A percentile compares a stretch with the other conserved stretches of the same genome.
These are phyloP conservation scores for Mesembrinibis cayennensis DNA, from an alignment of 2,113 vertebrate genomes.

Conservation along the genomic window DNA sequence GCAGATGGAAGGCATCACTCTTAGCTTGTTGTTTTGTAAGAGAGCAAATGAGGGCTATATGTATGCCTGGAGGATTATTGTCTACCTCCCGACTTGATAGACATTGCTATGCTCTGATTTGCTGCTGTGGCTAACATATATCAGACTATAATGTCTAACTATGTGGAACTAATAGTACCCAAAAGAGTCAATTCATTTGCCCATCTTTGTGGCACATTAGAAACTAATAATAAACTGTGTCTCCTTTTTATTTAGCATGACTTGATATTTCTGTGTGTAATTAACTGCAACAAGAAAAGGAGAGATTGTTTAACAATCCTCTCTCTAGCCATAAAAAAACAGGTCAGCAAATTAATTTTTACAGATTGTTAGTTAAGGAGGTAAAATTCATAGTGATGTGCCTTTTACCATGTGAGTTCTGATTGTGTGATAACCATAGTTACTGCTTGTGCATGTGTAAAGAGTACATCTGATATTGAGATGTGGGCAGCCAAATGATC, in stretches of 20 bases:
- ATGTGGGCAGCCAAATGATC: not conserved
- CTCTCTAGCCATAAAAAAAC: not conserved
- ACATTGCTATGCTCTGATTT: not conserved
- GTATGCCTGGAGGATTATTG: not conserved
- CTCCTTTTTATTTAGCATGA: conserved; percentile 26
- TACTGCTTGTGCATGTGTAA: not conserved
- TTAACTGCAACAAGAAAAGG: not conserved
- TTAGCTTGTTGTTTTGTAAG: not conserved
- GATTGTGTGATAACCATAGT: not conserved
- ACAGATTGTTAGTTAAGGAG: not conserved
- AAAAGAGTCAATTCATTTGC: conserved; percentile 38
- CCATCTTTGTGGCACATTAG: conserved; percentile 11
- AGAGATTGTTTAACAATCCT: not conserved
- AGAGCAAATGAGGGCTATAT: not conserved
- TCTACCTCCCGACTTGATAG: not conserved
- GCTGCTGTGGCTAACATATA: not conserved
- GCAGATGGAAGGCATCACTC: not conserved
- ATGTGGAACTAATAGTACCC: conserved; percentile 50
- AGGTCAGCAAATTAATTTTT: conserved; percentile 8
- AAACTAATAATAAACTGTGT: not conserved
- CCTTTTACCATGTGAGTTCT: not conserved
- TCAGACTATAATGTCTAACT: conserved; percentile 40
- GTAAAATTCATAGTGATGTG: not conserved
- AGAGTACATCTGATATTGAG: not conserved
- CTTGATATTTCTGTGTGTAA: not conserved